Evolutionary conservation across 2,113 vertebrate genomes (phyloP), one percentile per base, ranked within the genome.

Genomic region (Prionailurus viverrinus): DNA sequence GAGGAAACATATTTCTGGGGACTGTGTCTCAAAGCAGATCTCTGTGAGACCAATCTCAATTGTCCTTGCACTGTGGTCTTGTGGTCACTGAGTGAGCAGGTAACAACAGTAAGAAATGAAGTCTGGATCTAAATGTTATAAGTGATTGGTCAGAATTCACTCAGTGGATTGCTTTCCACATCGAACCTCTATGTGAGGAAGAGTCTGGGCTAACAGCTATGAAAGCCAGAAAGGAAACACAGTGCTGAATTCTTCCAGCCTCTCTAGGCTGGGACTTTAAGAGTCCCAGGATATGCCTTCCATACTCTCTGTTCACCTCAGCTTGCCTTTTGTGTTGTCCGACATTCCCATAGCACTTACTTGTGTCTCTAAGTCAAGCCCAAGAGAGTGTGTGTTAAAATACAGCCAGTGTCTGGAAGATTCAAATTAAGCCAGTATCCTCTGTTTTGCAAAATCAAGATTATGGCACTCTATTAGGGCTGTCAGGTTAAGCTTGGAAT

Each of bases 361-460:
- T 7, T 63, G 14, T 8, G n/a, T 25, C 48, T 90, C 39, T 65
- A 68, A 74, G 80, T 61, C 27, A 25, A 41, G 4, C 29, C 21
- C 41, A 10, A 23, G 5, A 48, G 76, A 11, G 27, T n/a, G 7
- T 51, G 36, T 94, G 84, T 79, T 69, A 96, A 85, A 88, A 45
- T 58, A 14, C 2, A 82, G 27, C 23, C 58, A 80, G 23, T 14
- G 1, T 86, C 68, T 69, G 55, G 53, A 92, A 45, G 31, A 55
- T 53, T 92, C 76, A 73, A 74, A 69, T 87, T 25, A 78, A 91
- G 45, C 8, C 11, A 69, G 4, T 63, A 15, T 65, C 25, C 48
- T 93, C 10, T 80, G 27, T 96, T 94, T 92, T 80, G 27, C n/a
- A 96, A 95, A 92, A 89, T 71, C 45, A 87, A 63, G 66, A 80